These are phyloP conservation scores for Oxyteleia sp. DNA, from an alignment of 2,888 invertebrate genomes.

Conservation along the genomic window DNA sequence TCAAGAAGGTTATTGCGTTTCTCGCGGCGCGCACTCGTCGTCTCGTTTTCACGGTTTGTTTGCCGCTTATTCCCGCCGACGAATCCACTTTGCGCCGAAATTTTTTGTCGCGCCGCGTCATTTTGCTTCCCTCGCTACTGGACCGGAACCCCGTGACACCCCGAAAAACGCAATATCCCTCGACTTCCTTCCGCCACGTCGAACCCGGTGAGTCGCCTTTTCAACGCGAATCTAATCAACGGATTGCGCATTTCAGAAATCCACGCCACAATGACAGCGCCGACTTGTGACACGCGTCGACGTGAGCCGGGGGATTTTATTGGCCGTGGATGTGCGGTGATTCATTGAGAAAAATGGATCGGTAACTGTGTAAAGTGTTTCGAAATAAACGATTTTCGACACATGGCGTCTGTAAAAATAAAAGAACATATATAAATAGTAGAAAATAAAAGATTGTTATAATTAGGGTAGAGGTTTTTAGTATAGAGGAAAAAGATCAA, in stretches of 20 bases:
- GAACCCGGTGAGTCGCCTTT: conserved; percentile 70
- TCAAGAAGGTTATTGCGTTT: conserved; percentile 82
- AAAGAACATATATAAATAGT: too few species aligned
- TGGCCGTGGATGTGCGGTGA: conserved; percentile 34
- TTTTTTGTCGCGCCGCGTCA: conserved; percentile 43
- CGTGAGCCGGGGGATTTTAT: conserved; percentile 53
- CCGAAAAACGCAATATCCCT: conserved; percentile 72
- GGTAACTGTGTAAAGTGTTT: not conserved
- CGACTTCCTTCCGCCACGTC: conserved; percentile 74
- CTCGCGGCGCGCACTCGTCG: conserved; percentile 77
- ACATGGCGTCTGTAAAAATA: too few species aligned
- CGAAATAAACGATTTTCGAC: not conserved
- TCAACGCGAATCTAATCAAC: conserved; percentile 72
- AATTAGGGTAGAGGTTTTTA: too few species aligned
- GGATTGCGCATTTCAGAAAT: conserved; percentile 53
- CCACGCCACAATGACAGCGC: conserved; percentile 43
- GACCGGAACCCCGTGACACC: conserved; percentile 56
- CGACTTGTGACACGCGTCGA: conserved; percentile 57
- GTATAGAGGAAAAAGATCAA: too few species aligned
- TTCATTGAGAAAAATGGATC: conserved; percentile 37
- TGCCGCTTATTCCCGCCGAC: conserved; percentile 78
- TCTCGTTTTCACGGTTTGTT: conserved; percentile 84
- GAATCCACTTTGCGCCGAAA: conserved; percentile 67
- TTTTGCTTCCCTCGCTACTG: conserved; percentile 51
- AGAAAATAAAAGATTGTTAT: too few species aligned